These are phyloP conservation scores for Drosophila miranda DNA, from an alignment of 1,140 invertebrate species.

Conservation along the genomic window DNA sequence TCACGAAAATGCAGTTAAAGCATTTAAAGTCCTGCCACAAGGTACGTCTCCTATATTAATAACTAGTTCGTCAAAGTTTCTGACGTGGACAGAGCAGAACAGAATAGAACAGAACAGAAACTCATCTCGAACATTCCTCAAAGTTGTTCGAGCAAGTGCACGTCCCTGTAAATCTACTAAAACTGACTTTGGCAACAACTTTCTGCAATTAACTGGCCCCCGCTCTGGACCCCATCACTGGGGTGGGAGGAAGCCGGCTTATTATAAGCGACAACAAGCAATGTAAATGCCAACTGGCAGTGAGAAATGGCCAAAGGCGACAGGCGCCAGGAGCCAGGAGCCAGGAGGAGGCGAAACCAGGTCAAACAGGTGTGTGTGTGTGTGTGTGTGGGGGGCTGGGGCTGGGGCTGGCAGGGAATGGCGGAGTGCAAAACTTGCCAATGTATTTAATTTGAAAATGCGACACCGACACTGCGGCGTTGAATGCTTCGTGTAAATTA, in stretches of 20 bases:
- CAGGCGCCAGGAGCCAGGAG: constrained; percentile 18
- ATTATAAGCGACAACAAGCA: constrained; percentile 43
- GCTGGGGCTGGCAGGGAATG: background rate
- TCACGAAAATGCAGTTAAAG: constrained; percentile 4
- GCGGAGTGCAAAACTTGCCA: constrained; percentile 21
- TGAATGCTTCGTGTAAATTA: constrained; percentile 55
- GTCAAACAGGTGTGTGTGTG: constrained; percentile 36
- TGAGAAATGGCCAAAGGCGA: constrained; percentile 38
- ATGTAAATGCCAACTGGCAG: constrained; percentile 52
- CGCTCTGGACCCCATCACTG: background rate
- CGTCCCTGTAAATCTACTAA: constrained; percentile 5
- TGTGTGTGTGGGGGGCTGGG: no score
- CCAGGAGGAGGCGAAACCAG: constrained; percentile 34
- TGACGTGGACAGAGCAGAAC: no score
- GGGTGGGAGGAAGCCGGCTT: constrained; percentile 34
- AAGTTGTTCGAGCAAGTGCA: constrained; percentile 15
- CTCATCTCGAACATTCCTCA: constrained; percentile 22
- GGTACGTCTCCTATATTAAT: constrained; percentile 1
- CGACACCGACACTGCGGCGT: constrained; percentile 56
- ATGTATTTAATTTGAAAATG: constrained; percentile 61
- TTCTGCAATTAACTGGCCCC: constrained; percentile 42
- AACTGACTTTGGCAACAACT: constrained; percentile 28
- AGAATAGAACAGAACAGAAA: constrained; percentile 4
- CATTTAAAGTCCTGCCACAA: constrained; percentile 1
- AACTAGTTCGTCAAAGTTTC: constrained; percentile 29